Base-by-base conservation (phyloP, 2,888 invertebrate genomes). In the Sarcophaga caerulescens region DNA sequence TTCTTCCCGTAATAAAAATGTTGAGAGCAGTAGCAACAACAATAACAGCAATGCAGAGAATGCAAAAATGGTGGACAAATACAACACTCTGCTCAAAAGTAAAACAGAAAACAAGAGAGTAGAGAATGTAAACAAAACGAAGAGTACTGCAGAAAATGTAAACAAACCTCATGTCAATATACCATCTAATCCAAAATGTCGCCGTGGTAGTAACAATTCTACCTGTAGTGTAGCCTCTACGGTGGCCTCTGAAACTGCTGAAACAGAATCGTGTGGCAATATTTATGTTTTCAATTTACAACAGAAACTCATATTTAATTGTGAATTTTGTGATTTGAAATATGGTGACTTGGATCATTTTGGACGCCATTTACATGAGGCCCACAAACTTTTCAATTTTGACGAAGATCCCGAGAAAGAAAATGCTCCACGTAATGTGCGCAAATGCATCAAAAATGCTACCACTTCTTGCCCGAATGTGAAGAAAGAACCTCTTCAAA, bases 291-390 rank as follows among this genome's bases (percentile, higher is more conserved):
- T 90, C 45, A 89, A 90, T 80, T 89, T 89, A 44, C 89, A 90
- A 45, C 89, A 90, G 59, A 89, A 88, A 47, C 87, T 91, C 8
- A 88, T 91, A 59, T 91, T 90, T 80, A 90, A 89, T 65, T 92
- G 92, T 82, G 89, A 88, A 63, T 89, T 88, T 83, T 89, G 88
- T 52, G 88, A 91, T 59, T 87, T 90, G 81, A 89, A 90, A 81
- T 91, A 90, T 65, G 88, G 87, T 45, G 90, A 91, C 77, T 87
- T 89, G 59, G 62, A 80, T 8, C 85, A 85, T 14, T 89, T 92
- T 74, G 84, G 88, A 10, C 87, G 89, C 14, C 92, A 92, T 77
- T 87, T 91, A 45, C 89, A 89, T 14, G 89, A 87, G 12, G 85
- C 85, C 23, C 92, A 92, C 75, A 88, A 88, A 52, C 81, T 89